Evolutionary conservation across 2,113 vertebrate genomes (phyloP), one percentile per base, ranked within the genome.

Genomic region (Sminthopsis crassicaudata): DNA sequence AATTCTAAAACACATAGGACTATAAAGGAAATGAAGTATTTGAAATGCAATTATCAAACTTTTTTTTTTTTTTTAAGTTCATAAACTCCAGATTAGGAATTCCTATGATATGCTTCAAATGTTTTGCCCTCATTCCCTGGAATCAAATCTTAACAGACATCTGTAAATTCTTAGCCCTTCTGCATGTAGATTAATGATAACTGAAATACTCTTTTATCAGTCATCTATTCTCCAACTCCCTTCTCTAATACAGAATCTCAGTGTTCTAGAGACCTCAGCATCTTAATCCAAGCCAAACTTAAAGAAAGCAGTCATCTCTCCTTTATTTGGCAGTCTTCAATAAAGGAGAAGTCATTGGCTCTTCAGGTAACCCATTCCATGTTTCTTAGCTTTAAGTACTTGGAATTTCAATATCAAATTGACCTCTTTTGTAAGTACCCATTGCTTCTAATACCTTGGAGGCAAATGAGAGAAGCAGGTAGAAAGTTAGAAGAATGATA

Each of bases 401-500:
- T 27, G 57, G 57, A 60, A 60, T 60, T 60, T 60, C 26, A 60
- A 60, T 10, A 30, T 60, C 57, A 60, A 60, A 60, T 60, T 60
- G 27, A 9, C 27, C 10, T 27, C 57, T 60, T 48, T 30, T 60
- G 25, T 26, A 60, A 42, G 1, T 27, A 0, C 89, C 89, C 89
- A 25, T 2, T 2, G 25, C 52, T 5, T 27, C 57, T 30, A 60
- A 12, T 53, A 53, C 57, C 0, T 12, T 30, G 57, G 25, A 2
- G 27, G 26, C 10, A 60, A 60, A 60, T 7, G 0, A 10, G 46
- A 10, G 55, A 88, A 91, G 84, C 84, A 88, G 92, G 26, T 14
- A 91, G 12, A 90, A 88, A 90, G 57, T 88, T 57, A 90, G 36
- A n/a, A 93, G 46, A 89, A 89, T 84, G 57, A 46, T 53, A 67